phyloP scores from a whole-genome alignment of 2,797 vertebrate genomes.

The Petrocephalus schoutedeni region DNA sequence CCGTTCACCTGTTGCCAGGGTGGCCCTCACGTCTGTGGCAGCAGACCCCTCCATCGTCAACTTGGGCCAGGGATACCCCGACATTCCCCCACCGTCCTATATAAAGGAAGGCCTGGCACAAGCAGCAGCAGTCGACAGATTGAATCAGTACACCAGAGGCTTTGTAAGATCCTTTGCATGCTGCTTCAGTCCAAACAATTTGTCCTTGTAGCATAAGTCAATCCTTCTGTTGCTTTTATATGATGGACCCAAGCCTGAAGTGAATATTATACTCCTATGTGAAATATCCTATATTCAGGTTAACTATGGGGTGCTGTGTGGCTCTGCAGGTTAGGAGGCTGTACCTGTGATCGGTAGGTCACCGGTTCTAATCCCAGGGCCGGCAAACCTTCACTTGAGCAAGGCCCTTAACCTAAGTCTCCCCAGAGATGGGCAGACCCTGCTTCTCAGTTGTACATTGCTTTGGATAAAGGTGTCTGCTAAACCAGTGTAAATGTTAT shows the following conservation, averaged over 20 bases:
- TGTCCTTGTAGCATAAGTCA: not conserved
- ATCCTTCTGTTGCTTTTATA: not conserved
- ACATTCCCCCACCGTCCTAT: constrained; percentile 80
- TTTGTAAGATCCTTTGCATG: constrained; percentile 69
- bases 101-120: constrained; percentile 69
- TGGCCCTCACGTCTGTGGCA: constrained; percentile 72
- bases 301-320: not conserved
- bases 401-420: not conserved
- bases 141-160: constrained; percentile 83
- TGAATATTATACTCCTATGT: not conserved
- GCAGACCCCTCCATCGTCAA: constrained; percentile 74
- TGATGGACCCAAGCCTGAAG: not conserved
- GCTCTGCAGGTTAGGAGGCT: not conserved
- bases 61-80: constrained; percentile 90
- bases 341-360: not conserved
- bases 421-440: not conserved
- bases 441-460: not conserved
- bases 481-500: not conserved
- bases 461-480: not conserved
- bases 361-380: not conserved
- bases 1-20: constrained; percentile 57
- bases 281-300: not conserved
- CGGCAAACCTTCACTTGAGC: not conserved
- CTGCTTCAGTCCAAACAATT: not conserved
- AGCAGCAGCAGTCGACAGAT: constrained; percentile 52